phyloP scores from a whole-genome alignment of 2,888 invertebrate genomes.

The Drosophila anomelani region DNA sequence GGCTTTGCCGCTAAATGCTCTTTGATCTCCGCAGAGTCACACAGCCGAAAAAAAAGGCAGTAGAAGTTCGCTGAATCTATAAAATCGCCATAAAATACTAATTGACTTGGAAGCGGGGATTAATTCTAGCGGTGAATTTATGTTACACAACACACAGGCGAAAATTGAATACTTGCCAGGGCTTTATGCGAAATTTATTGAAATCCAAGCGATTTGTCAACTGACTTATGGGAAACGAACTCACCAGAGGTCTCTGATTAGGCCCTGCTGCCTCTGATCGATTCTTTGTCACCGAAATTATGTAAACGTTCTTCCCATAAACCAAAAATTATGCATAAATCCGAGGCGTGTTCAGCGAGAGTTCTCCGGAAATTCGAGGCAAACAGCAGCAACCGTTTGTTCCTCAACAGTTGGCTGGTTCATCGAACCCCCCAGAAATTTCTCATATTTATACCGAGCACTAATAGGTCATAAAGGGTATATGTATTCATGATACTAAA shows the following conservation, averaged over 20 bases:
- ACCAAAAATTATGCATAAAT: conserved; percentile 67
- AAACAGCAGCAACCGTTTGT: background rate
- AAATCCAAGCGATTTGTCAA: conserved; percentile 52
- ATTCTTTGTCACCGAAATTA: conserved; percentile 56
- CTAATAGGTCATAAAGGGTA: background rate
- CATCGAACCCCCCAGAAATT: conserved; percentile 44
- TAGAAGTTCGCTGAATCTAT: conserved; percentile 38
- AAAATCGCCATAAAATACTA: conserved; percentile 78
- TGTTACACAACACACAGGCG: conserved; percentile 70
- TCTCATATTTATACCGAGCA: conserved; percentile 48
- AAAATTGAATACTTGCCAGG: conserved; percentile 70
- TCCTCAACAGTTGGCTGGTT: conserved; percentile 14
- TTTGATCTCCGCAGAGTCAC: conserved; percentile 37
- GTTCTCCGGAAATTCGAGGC: conserved; percentile 52
- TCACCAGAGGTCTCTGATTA: background rate
- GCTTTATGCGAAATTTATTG: conserved; percentile 73
- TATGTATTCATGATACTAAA: background rate
- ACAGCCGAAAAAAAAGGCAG: conserved; percentile 8
- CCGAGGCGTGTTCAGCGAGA: conserved; percentile 44
- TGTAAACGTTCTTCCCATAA: conserved; percentile 44
- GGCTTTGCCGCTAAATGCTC: conserved; percentile 47
- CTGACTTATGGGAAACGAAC: conserved; percentile 57
- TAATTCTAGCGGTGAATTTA: conserved; percentile 77
- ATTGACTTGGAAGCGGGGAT: conserved; percentile 71
- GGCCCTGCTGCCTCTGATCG: conserved; percentile 55